A percentile compares a stretch with the other conserved stretches of the same genome.
Conservation (phyloP, 2,797 vertebrate species). For the Pseudochirops cupreus region DNA sequence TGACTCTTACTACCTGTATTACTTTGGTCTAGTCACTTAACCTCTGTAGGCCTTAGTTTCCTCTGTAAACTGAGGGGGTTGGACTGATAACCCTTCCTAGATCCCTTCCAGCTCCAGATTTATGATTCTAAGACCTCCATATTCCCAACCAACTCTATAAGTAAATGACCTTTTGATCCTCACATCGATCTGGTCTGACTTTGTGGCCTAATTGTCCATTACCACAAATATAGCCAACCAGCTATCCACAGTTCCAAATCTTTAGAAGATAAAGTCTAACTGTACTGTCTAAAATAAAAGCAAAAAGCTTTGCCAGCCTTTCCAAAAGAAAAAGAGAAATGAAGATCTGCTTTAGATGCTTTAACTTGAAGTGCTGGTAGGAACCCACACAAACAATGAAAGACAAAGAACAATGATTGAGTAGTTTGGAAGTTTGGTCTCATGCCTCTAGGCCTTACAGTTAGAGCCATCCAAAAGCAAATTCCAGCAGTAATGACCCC, state of each 20-base stretch:
- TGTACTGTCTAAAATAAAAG: neutral
- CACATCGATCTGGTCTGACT: neutral
- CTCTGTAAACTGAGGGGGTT: neutral
- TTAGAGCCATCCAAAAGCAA: neutral
- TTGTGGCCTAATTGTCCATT: neutral
- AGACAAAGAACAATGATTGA: neutral
- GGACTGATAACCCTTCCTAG: neutral
- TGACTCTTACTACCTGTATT: neutral
- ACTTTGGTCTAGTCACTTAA: neutral
- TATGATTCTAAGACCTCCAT: neutral
- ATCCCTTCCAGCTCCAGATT: neutral
- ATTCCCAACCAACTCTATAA: neutral
- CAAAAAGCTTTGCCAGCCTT: neutral
- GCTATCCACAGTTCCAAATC: slow-evolving; percentile 18
- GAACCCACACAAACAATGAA: neutral
- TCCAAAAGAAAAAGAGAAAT: slow-evolving; percentile 41
- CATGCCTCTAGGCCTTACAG: neutral
- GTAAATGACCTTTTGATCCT: slow-evolving; percentile 1
- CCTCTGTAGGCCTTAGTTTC: neutral
- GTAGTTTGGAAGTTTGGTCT: neutral
- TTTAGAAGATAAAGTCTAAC: neutral
- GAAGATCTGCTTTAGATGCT: neutral
- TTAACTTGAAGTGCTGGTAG: neutral
- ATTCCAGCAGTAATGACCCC: neutral
- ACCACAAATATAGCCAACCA: slow-evolving; percentile 4